Evolutionary conservation across 2,797 vertebrate genomes (phyloP), one percentile per base, ranked within the genome.

Genomic region (Molossus molossus): DNA sequence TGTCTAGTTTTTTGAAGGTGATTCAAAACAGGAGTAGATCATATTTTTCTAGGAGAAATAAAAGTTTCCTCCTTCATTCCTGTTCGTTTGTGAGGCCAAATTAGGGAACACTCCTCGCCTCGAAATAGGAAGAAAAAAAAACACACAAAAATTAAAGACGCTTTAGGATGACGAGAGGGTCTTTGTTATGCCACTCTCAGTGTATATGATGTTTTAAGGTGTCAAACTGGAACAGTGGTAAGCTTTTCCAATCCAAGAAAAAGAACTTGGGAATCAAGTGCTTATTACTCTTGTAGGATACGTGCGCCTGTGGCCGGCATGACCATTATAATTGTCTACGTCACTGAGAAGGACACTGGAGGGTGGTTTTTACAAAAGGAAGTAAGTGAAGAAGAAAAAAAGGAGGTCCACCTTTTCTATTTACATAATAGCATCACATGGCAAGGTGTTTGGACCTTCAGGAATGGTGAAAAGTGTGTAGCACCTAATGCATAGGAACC

Each of bases 21-120:
- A 94, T 88, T 93, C 95, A 95, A 94, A 96, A 95, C 57, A 92
- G 33, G 29, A 91, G 57, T 95, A 91, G 58, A 79, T 18, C 27
- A 33, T 82, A 92, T 93, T 97, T 94, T 96, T 21, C 25, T 77
- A 64, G 57, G 25, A 80, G 40, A 95, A 93, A 87, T 64, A 77
- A 90, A 93, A 91, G 64, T 27, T 94, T 77, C 33, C 72, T 76
- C 40, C 57, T 87, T 25, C 25, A 67, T 82, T 33, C 15, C 33
- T 77, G 10, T 57, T 77, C 45, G 65, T 82, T 69, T 73, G 57
- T 29, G 48, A 15, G 87, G 62, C 57, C 86, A 95, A 92, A 88
- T 87, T 87, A 93, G 37, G 79, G 60, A 86, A 64, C 87, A n/a
- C 40, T 93, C 82, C 67, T 93, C 82, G 37, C 40, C 33, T 14